Evolutionary conservation across 2,888 invertebrate species (phyloP).

Genomic region (Epinotia ramella): DNA sequence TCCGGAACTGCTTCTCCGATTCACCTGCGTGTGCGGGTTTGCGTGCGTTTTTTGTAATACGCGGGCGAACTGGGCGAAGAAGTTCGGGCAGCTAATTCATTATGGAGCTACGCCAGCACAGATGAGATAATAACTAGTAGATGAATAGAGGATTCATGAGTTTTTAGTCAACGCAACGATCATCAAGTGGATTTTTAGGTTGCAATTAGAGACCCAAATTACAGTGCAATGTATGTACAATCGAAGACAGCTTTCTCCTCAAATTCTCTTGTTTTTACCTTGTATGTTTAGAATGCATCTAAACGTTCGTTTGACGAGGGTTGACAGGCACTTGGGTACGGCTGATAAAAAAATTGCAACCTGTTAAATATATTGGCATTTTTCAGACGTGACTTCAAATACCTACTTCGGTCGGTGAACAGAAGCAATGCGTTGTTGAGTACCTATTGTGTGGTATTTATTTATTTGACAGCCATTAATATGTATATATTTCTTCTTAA

Average conservation of each 20-base stretch:
- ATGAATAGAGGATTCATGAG: too few species aligned
- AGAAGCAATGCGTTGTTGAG: not conserved
- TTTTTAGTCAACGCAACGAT: too few species aligned
- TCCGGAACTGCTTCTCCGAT: too few species aligned
- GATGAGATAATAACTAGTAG: too few species aligned
- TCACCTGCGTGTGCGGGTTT: too few species aligned
- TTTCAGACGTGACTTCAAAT: not conserved
- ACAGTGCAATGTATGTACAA: not conserved
- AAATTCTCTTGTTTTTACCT: too few species aligned
- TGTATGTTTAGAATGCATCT: not conserved
- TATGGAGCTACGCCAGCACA: too few species aligned
- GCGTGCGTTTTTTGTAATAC: too few species aligned
- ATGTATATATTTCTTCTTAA: too few species aligned
- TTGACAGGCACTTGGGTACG: not conserved
- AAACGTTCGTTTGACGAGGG: not conserved
- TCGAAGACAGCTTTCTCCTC: not conserved
- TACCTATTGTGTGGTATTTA: not conserved
- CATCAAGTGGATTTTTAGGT: too few species aligned
- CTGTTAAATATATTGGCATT: not conserved
- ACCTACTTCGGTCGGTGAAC: not conserved
- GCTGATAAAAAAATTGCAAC: not conserved
- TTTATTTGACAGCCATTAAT: not conserved
- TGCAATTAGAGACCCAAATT: not conserved
- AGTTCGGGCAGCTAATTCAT: too few species aligned
- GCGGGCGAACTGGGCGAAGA: too few species aligned